A percentile compares a stretch with the other conserved stretches of the same genome.
Evolutionary conservation across 2,888 invertebrate genomes (phyloP).

Genomic region (Arctia plantaginis): DNA sequence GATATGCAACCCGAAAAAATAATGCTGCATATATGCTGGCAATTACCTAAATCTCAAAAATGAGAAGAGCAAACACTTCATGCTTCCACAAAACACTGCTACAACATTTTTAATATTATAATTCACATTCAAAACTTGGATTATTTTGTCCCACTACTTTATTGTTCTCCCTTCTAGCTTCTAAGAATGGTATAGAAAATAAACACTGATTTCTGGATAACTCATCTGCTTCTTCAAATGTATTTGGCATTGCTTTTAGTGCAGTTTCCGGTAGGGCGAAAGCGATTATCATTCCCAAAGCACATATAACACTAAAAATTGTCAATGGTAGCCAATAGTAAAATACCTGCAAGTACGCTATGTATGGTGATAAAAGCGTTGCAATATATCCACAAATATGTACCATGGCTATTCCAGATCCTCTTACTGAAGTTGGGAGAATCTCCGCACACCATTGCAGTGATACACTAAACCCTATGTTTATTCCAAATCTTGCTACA

Average conservation of each 20-base stretch:
- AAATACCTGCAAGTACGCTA: conserved; percentile 40
- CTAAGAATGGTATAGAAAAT: conserved; percentile 5
- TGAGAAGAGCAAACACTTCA: neutral
- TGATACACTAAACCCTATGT: conserved; percentile 61
- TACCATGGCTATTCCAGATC: conserved; percentile 65
- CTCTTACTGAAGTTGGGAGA: conserved; percentile 68
- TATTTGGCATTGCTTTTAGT: conserved; percentile 40
- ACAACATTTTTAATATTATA: neutral
- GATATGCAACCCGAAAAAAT: neutral
- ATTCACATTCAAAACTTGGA: conserved; percentile 1
- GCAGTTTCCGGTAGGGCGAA: conserved; percentile 35
- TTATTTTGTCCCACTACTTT: neutral
- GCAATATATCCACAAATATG: conserved; percentile 69
- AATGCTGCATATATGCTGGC: neutral
- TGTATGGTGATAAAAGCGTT: conserved; percentile 63
- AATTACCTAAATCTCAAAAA: neutral
- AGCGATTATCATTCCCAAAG: conserved; percentile 32
- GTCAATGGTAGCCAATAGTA: conserved; percentile 43
- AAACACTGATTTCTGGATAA: conserved; percentile 23
- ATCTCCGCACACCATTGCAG: conserved; percentile 72
- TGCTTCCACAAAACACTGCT: neutral
- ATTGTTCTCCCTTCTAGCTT: neutral
- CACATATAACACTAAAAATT: conserved; percentile 29
- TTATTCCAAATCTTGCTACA: conserved; percentile 67
- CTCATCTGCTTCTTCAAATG: conserved; percentile 45